A percentile compares a stretch with the other conserved stretches of the same genome.
phyloP scores from a whole-genome alignment of 2,797 vertebrate species.

The Labeo calbasu region DNA sequence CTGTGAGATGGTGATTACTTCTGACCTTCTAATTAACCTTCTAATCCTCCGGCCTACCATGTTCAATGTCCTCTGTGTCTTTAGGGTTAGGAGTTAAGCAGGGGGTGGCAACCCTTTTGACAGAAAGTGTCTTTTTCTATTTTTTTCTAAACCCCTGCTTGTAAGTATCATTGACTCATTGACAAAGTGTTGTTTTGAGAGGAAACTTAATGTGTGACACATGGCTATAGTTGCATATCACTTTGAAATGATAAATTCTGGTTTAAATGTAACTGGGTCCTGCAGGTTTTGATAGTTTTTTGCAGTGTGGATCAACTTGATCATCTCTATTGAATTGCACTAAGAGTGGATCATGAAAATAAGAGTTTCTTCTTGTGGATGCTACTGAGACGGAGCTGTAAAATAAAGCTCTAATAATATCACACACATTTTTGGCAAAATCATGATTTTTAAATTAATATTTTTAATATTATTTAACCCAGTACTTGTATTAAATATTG shows the following conservation, averaged over 20 bases:
- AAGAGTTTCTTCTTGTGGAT: not conserved
- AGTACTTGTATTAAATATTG: too few species aligned
- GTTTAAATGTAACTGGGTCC: not conserved
- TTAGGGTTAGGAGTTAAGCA: conserved; percentile 1
- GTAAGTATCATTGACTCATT: not conserved
- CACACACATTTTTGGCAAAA: too few species aligned
- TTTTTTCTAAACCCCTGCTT: not conserved
- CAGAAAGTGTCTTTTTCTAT: not conserved
- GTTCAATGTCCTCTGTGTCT: not conserved
- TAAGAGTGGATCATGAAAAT: not conserved
- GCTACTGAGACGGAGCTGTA: not conserved
- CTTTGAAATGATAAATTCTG: not conserved
- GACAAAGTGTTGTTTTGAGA: not conserved
- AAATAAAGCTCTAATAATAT: not conserved
- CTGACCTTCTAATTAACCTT: conserved; percentile 17
- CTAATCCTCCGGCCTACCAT: not conserved
- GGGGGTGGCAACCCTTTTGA: not conserved
- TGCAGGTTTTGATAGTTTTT: not conserved
- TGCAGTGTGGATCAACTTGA: too few species aligned
- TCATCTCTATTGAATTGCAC: not conserved
- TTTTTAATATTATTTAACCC: too few species aligned
- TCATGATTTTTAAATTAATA: too few species aligned
- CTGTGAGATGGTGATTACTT: not conserved
- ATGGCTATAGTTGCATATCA: not conserved
- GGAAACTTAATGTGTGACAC: not conserved